Conservation (phyloP, 2,888 invertebrate species). For the Bombylius major region DNA sequence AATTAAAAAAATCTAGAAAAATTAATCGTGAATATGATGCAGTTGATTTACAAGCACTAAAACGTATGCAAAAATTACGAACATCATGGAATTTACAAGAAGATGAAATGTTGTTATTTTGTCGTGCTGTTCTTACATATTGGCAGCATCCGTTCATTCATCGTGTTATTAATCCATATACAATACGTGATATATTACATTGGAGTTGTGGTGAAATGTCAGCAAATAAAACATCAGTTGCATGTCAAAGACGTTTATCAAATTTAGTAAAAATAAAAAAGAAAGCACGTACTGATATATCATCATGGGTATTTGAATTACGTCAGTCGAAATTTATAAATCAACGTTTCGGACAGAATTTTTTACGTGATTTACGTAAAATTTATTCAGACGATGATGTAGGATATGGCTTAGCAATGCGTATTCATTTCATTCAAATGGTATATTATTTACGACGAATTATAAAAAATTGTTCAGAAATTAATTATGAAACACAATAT, state of each 20-base stretch:
- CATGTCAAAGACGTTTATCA: constrained; percentile 50
- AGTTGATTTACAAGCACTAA: constrained; percentile 49
- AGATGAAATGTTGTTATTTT: constrained; percentile 54
- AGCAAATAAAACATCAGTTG: constrained; percentile 52
- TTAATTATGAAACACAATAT: constrained; percentile 7
- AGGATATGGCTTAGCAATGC: constrained; percentile 24
- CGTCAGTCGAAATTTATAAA: constrained; percentile 43
- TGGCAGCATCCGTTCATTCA: constrained; percentile 33
- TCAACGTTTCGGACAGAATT: constrained; percentile 34
- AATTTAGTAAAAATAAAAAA: constrained; percentile 46
- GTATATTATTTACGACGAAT: constrained; percentile 25
- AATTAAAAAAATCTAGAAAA: neutral
- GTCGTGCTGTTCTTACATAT: constrained; percentile 49
- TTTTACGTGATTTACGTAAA: constrained; percentile 28
- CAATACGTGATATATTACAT: constrained; percentile 46
- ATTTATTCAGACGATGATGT: constrained; percentile 22
- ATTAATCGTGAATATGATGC: constrained; percentile 41
- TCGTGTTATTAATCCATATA: constrained; percentile 31
- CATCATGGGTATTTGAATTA: constrained; percentile 48
- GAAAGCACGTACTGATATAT: constrained; percentile 44
- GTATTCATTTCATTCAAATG: constrained; percentile 31
- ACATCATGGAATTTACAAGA: constrained; percentile 55
- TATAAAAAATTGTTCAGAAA: constrained; percentile 21
- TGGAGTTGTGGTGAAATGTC: constrained; percentile 34
- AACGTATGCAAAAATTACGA: constrained; percentile 45